phyloP scores from a whole-genome alignment of 2,888 invertebrate genomes.

The Tetranychus truncatus region DNA sequence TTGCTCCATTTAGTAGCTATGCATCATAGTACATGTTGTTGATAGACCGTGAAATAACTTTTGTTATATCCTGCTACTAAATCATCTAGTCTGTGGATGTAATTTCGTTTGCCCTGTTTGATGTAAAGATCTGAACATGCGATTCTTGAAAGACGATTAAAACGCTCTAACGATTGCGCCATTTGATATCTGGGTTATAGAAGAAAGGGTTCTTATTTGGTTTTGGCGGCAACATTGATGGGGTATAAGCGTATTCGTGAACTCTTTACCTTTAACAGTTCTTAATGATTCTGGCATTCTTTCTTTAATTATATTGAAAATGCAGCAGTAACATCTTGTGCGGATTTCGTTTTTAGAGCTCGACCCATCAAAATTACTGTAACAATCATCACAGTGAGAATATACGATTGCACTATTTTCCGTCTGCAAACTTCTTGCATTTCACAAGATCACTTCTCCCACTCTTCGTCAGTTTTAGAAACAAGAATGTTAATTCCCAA shows the following conservation, averaged over 20 bases:
- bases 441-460: slow-evolving; percentile 27
- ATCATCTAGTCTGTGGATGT: neutral
- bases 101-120: slow-evolving; percentile 22
- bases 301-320: slow-evolving; percentile 23
- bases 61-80: slow-evolving; percentile 3
- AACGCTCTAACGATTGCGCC: slow-evolving; percentile 29
- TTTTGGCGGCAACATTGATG: slow-evolving; percentile 13
- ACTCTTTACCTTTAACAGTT: slow-evolving; percentile 27
- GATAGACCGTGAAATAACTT: neutral
- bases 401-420: slow-evolving; percentile 27
- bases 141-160: slow-evolving; percentile 29
- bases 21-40: neutral
- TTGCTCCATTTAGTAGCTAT: neutral
- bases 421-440: slow-evolving; percentile 7
- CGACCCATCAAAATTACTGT: slow-evolving; percentile 27
- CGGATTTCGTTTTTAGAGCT: slow-evolving; percentile 27
- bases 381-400: slow-evolving; percentile 28
- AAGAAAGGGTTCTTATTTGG: slow-evolving; percentile 22
- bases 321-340: slow-evolving; percentile 20
- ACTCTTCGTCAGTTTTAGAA: slow-evolving; percentile 26
- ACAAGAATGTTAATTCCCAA: slow-evolving; percentile 23
- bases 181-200: slow-evolving; percentile 28
- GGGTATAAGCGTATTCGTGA: slow-evolving; percentile 23
- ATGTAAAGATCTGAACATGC: slow-evolving; percentile 28
- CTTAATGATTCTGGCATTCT: slow-evolving; percentile 24